Percentiles rank a stretch among this genome's conserved stretches.
Conservation (phyloP, 2,888 invertebrate genomes). For the Phasia obesa region DNA sequence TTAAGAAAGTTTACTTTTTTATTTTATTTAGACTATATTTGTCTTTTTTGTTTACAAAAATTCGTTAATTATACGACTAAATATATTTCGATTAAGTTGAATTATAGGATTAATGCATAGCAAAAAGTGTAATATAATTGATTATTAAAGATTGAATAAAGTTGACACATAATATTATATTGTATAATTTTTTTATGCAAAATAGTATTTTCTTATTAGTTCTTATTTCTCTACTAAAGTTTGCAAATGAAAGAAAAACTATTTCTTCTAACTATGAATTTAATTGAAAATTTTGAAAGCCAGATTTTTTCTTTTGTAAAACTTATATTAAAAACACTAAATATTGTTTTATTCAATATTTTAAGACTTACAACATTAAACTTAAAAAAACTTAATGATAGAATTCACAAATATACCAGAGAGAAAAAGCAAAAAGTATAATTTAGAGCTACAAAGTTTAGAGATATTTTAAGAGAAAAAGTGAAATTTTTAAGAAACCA, state of each 20-base stretch:
- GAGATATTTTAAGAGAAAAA: background rate
- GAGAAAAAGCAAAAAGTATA: background rate
- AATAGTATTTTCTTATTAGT: conserved; percentile 16
- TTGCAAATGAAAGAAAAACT: conserved; percentile 25
- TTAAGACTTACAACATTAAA: conserved; percentile 52
- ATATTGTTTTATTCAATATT: conserved; percentile 31
- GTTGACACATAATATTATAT: conserved; percentile 62
- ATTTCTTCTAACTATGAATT: conserved; percentile 39
- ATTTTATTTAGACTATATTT: conserved; percentile 21
- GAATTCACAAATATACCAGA: background rate
- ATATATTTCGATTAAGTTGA: conserved; percentile 48
- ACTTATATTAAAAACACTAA: conserved; percentile 45
- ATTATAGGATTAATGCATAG: conserved; percentile 56
- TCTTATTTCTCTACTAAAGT: background rate
- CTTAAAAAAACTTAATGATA: conserved; percentile 13
- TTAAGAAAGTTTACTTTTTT: background rate
- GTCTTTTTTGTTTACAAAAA: conserved; percentile 59
- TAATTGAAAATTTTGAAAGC: conserved; percentile 27
- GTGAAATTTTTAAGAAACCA: background rate
- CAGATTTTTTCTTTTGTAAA: conserved; percentile 12
- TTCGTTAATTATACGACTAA: conserved; percentile 58
- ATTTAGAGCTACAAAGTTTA: background rate
- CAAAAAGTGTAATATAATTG: conserved; percentile 51
- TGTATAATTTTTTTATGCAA: conserved; percentile 10
- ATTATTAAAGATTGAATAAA: conserved; percentile 55